Percentiles rank a stretch among this genome's conserved stretches.
These are phyloP conservation scores for Galerucella pusilla DNA, from an alignment of 2,888 invertebrate genomes.

Conservation along the genomic window DNA sequence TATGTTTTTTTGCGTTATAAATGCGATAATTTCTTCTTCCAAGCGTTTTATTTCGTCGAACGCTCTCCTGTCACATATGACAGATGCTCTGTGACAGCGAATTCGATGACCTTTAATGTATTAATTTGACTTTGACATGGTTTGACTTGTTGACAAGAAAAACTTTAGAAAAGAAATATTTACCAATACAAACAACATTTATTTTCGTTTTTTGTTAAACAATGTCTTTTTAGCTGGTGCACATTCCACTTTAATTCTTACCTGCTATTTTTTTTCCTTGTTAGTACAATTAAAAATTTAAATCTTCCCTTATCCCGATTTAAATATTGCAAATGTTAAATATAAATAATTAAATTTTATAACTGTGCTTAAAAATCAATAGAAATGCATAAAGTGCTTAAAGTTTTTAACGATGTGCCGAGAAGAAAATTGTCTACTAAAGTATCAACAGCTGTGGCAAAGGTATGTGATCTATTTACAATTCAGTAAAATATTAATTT, in stretches of 20 bases:
- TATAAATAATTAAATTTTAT: background rate
- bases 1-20: too few relatives aligned
- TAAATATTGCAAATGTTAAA: background rate
- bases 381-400: conserved; percentile 13
- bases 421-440: conserved; percentile 35
- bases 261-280: background rate
- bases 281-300: background rate
- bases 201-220: background rate
- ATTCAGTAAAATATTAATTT: background rate
- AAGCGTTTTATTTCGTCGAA: too few relatives aligned
- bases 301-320: background rate
- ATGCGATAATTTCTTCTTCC: too few relatives aligned
- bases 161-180: background rate
- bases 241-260: background rate
- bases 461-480: conserved; percentile 18
- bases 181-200: background rate
- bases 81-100: too few relatives aligned
- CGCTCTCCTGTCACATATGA: too few relatives aligned
- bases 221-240: background rate
- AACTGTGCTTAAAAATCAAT: background rate
- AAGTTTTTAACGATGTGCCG: conserved; percentile 27
- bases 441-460: conserved; percentile 18
- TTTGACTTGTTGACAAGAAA: background rate
- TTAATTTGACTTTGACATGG: background rate
- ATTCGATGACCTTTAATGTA: too few relatives aligned